Conservation (phyloP, 2,797 vertebrate species). For the Cyprinella venusta region DNA sequence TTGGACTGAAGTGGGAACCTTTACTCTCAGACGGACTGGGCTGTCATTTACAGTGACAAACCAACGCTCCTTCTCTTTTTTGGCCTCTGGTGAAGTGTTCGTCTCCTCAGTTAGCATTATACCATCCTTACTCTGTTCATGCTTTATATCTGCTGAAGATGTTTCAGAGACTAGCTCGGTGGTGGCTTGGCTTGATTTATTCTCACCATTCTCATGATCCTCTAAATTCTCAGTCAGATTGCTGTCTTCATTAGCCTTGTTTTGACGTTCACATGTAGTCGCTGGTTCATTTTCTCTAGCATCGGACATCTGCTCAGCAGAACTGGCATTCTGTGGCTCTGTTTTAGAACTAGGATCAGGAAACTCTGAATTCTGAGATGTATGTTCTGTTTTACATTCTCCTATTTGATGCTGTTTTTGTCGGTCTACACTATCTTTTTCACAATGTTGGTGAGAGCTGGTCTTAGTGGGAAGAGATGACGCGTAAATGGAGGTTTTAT, state of each 20-base stretch:
- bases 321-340: conserved; percentile 1
- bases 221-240: not conserved
- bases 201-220: conserved; percentile 3
- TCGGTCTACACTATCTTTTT: conserved; percentile 1
- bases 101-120: conserved; percentile 7
- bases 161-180: conserved; percentile 46
- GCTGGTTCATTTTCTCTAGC: not conserved
- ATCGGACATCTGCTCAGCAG: conserved; percentile 38
- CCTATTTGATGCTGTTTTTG: not conserved
- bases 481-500: not conserved
- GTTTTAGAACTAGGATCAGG: conserved; percentile 4
- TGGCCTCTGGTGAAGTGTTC: conserved; percentile 34
- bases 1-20: conserved; percentile 56
- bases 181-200: conserved; percentile 28
- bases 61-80: conserved; percentile 78
- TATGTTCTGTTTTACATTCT: conserved; percentile 7
- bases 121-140: conserved; percentile 8
- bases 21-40: conserved; percentile 37
- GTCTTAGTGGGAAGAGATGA: conserved; percentile 24
- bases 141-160: not conserved
- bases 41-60: conserved; percentile 77
- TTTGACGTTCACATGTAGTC: not conserved
- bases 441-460: not conserved
- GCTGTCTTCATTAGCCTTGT: conserved; percentile 15
- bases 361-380: conserved; percentile 58